Percentiles rank a stretch among this genome's conserved stretches.
phyloP scores from a whole-genome alignment of 2,113 vertebrate species.

The Vulpes ferrilata region DNA sequence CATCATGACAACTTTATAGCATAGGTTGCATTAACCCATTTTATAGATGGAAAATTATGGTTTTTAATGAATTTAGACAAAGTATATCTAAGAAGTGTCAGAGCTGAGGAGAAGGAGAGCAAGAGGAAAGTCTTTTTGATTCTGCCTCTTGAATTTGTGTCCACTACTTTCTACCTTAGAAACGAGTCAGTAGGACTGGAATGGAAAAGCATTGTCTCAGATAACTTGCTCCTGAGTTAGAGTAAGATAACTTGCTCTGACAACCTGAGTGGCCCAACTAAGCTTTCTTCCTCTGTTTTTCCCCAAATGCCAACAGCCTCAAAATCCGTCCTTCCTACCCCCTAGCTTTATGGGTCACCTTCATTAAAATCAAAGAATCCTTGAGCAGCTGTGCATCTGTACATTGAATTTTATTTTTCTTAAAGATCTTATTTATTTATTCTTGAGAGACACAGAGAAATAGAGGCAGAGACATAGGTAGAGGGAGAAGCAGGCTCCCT shows the following conservation, averaged over 20 bases:
- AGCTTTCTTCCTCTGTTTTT: background rate
- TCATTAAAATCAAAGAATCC: slow-evolving; percentile 90
- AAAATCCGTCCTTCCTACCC: slow-evolving; percentile 86
- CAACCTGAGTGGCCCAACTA: background rate
- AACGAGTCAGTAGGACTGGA: background rate
- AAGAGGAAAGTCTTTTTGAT: no score
- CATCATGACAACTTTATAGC: background rate
- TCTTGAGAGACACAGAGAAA: no score
- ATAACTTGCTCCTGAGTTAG: background rate
- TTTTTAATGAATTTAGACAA: background rate
- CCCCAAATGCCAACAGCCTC: slow-evolving; percentile 4
- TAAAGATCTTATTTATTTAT: no score
- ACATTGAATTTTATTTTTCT: slow-evolving; percentile 81
- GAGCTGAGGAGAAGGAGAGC: background rate
- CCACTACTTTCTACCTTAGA: background rate
- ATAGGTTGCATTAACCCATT: background rate
- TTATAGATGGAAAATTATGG: background rate
- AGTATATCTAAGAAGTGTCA: background rate
- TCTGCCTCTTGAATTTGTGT: background rate
- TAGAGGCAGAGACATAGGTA: no score
- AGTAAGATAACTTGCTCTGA: background rate
- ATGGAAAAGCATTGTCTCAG: background rate
- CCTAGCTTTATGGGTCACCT: slow-evolving; percentile 90
- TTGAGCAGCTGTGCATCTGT: slow-evolving; percentile 87
- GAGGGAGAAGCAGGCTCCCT: no score